These are phyloP conservation scores for Myopa testacea DNA, from an alignment of 2,888 invertebrate species.

Conservation along the genomic window DNA sequence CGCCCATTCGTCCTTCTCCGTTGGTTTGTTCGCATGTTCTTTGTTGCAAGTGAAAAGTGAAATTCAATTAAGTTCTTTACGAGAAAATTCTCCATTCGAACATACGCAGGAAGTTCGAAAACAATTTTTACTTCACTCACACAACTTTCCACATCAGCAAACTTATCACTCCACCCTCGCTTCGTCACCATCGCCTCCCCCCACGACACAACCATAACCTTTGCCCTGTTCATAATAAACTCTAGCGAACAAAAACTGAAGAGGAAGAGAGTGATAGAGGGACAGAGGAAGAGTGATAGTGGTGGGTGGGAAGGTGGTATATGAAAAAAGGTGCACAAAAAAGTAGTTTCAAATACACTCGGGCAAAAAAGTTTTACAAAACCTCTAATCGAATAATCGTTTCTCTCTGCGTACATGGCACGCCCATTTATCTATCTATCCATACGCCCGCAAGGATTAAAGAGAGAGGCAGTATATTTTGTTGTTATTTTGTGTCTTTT, in stretches of 20 bases:
- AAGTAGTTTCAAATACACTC: not conserved
- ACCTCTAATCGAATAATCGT: slow-evolving; percentile 32
- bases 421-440: slow-evolving; percentile 29
- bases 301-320: no score
- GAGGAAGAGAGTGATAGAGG: no score
- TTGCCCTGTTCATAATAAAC: no score
- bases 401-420: slow-evolving; percentile 24
- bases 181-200: not conserved
- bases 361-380: slow-evolving; percentile 17
- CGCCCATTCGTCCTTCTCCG: not conserved
- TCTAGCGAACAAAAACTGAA: no score
- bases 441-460: slow-evolving; percentile 20
- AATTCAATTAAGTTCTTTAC: slow-evolving; percentile 42
- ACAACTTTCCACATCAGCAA: not conserved
- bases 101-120: slow-evolving; percentile 36
- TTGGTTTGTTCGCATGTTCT: not conserved
- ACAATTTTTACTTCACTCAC: slow-evolving; percentile 25
- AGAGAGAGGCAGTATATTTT: slow-evolving; percentile 16
- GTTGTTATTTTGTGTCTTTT: slow-evolving; percentile 23
- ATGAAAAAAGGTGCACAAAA: no score
- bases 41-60: slow-evolving; percentile 37
- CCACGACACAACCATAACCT: no score
- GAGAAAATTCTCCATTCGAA: slow-evolving; percentile 28
- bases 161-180: slow-evolving; percentile 4
- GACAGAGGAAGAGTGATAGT: no score